Conservation (phyloP, 2,113 vertebrate species). For the Psophia crepitans region DNA sequence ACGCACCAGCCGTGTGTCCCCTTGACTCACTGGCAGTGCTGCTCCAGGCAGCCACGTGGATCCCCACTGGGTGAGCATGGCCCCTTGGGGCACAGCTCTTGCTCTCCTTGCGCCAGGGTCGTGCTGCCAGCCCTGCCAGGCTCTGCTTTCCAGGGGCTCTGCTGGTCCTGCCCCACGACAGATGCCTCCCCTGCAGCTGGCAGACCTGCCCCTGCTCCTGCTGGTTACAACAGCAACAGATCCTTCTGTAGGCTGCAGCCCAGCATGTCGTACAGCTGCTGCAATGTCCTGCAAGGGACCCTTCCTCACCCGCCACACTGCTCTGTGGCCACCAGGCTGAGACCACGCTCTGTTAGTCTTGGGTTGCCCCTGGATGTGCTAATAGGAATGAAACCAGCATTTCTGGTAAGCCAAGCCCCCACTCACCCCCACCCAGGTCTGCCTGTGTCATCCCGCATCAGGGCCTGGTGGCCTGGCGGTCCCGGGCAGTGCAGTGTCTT, state of each 20-base stretch:
- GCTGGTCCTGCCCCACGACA: not conserved
- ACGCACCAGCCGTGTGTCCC: fast-evolving
- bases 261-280: not conserved
- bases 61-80: fast-evolving
- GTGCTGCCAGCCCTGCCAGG: not conserved
- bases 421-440: not conserved
- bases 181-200: not conserved
- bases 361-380: not conserved
- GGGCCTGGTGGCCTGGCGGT: fast-evolving
- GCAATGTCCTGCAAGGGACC: not conserved
- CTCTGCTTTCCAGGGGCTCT: not conserved
- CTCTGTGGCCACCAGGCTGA: not conserved
- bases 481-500: fast-evolving
- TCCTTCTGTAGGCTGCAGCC: not conserved
- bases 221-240: not conserved
- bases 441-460: fast-evolving
- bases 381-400: not conserved
- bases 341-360: not conserved
- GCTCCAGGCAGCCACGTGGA: not conserved
- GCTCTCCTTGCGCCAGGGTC: not conserved
- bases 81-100: not conserved
- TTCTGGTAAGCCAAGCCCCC: not conserved
- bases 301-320: not conserved
- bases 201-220: not conserved
- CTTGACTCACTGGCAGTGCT: not conserved